Conservation (phyloP, 2,888 invertebrate species). For the Scaptomyza cyrtandrae region DNA sequence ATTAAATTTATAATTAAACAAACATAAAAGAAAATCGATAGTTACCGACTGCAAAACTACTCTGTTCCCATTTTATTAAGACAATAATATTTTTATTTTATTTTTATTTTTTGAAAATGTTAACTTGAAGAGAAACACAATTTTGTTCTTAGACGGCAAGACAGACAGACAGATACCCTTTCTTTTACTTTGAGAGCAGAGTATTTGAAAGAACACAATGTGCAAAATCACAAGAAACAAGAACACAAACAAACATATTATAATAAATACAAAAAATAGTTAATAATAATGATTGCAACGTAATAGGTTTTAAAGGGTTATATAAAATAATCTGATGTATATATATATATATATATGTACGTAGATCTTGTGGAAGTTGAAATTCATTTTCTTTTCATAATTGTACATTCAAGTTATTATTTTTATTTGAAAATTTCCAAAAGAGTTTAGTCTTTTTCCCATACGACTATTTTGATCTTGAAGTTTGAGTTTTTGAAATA, state of each 20-base stretch:
- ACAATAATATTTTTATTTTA: too few species aligned
- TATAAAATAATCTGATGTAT: constrained; percentile 49
- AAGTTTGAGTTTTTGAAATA: neutral
- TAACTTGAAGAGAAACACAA: too few species aligned
- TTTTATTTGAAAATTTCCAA: too few species aligned
- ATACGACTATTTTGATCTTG: neutral
- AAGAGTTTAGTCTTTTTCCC: too few species aligned
- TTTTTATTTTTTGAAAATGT: too few species aligned
- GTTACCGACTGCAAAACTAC: neutral
- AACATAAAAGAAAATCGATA: constrained; percentile 5
- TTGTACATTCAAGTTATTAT: constrained; percentile 18
- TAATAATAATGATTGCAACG: constrained; percentile 28
- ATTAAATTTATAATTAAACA: constrained; percentile 24
- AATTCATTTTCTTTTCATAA: constrained; percentile 5
- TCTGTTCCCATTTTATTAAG: neutral
- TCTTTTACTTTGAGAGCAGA: neutral
- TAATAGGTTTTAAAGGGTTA: constrained; percentile 17
- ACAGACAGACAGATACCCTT: neutral
- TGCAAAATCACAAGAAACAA: constrained; percentile 34
- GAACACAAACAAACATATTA: constrained; percentile 6
- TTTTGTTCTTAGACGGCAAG: neutral
- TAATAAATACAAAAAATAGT: constrained; percentile 8
- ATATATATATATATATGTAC: neutral
- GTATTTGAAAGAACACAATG: constrained; percentile 1
- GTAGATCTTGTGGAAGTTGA: constrained; percentile 15